Conservation (phyloP, 35 echinoderm and acorn worm species). For the Patiria miniata region DNA sequence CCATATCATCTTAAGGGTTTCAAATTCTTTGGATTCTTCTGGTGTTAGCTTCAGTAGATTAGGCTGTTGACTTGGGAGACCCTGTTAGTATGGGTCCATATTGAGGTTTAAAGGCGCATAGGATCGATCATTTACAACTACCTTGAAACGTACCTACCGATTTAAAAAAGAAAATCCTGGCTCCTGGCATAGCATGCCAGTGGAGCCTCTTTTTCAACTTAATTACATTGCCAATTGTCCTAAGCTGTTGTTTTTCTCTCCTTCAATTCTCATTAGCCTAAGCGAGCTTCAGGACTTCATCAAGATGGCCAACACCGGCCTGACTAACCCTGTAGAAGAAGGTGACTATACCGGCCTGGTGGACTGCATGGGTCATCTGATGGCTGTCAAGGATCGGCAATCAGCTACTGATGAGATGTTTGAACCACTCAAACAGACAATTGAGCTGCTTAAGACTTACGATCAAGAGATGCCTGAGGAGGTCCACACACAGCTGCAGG, state of each 20-base stretch:
- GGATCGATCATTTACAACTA: no score
- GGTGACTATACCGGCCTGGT: conserved; percentile 95
- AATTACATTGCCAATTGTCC: no score
- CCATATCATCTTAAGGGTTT: background rate
- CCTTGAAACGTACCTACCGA: no score
- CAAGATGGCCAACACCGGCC: conserved; percentile 75
- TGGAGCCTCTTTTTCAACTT: no score
- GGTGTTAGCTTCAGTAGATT: no score
- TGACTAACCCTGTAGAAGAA: conserved; percentile 77
- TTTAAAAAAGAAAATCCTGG: no score
- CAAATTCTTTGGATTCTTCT: no score
- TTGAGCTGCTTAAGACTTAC: conserved; percentile 95
- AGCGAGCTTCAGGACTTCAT: conserved; percentile 98
- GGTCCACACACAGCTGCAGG: conserved; percentile 95
- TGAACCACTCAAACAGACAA: conserved; percentile 94
- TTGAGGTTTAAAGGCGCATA: no score
- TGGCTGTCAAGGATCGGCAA: conserved; percentile 94
- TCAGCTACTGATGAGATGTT: conserved; percentile 95
- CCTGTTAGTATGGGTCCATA: no score
- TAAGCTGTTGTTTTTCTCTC: background rate
- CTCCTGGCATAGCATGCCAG: no score
- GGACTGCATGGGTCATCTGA: conserved; percentile 84
- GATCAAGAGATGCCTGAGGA: conserved; percentile 99
- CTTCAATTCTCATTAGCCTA: conserved; percentile 60
- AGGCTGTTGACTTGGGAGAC: no score